A percentile compares a stretch with the other conserved stretches of the same genome.
Conservation (phyloP, 2,797 vertebrate species). For the Alfaro cultratus region DNA sequence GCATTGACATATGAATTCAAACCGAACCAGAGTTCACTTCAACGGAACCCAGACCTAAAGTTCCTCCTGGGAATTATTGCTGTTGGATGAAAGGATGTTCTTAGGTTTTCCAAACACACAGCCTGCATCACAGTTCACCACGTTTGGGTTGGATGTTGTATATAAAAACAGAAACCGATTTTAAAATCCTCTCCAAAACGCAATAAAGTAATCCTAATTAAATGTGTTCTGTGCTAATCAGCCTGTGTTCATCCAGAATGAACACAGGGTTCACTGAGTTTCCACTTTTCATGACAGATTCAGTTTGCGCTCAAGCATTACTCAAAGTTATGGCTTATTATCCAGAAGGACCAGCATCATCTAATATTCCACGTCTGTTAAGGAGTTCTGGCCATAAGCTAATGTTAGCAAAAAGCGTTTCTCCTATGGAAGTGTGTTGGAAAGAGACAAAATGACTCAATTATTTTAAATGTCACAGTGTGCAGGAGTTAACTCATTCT, state of each 20-base stretch:
- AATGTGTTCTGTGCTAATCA: not conserved
- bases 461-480: slow-evolving; percentile 57
- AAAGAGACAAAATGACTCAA: slow-evolving; percentile 36
- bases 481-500: slow-evolving; percentile 51
- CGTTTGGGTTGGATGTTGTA: not conserved
- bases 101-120: not conserved
- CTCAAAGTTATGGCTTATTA: not conserved
- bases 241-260: not conserved
- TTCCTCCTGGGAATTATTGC: not conserved
- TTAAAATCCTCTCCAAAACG: not conserved
- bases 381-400: slow-evolving; percentile 9
- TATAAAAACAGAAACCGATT: not conserved
- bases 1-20: no score
- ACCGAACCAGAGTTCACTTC: no score
- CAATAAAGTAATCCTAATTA: not conserved
- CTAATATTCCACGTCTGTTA: not conserved
- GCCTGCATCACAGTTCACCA: not conserved
- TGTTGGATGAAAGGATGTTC: not conserved
- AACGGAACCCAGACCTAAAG: not conserved
- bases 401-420: slow-evolving; percentile 2
- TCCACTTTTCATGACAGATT: not conserved
- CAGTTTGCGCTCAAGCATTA: slow-evolving; percentile 4
- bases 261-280: not conserved
- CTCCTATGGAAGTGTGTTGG: not conserved
- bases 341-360: not conserved